A percentile compares a stretch with the other conserved stretches of the same genome.
These are phyloP conservation scores for Hirundo rustica DNA, from an alignment of 2,797 vertebrate genomes.

Conservation along the genomic window DNA sequence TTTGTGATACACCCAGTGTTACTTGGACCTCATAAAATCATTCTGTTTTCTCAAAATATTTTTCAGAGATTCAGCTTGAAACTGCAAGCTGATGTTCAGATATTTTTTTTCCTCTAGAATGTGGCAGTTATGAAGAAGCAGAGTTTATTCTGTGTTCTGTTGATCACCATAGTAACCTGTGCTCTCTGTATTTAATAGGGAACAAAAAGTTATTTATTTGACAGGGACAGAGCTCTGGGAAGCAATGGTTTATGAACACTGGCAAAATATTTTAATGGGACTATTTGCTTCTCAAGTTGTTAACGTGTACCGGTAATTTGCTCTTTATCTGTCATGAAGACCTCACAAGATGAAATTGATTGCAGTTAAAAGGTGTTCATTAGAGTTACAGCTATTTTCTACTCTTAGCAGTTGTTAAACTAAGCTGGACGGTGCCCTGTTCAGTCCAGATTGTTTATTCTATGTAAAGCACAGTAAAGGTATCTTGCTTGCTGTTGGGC, in stretches of 20 bases:
- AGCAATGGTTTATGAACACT: background rate
- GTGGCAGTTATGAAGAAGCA: slow-evolving; percentile 55
- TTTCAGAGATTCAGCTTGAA: slow-evolving; percentile 29
- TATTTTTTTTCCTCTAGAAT: slow-evolving; percentile 1
- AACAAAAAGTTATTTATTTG: slow-evolving; percentile 62
- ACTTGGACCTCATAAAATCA: background rate
- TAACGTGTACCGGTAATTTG: background rate
- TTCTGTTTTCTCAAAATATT: slow-evolving; percentile 2
- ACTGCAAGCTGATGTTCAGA: background rate
- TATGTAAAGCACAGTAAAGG: background rate
- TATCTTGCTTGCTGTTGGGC: background rate
- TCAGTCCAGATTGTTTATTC: background rate
- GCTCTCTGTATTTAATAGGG: slow-evolving; percentile 8
- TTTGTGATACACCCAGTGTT: background rate
- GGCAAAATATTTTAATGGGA: slow-evolving; percentile 35
- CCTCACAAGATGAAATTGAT: background rate
- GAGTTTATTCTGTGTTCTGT: slow-evolving; percentile 24
- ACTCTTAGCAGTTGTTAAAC: background rate
- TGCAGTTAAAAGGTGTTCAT: background rate
- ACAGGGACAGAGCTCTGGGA: slow-evolving; percentile 12
- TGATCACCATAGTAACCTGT: slow-evolving; percentile 66
- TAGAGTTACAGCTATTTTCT: background rate
- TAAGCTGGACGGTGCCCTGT: background rate
- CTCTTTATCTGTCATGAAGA: background rate
- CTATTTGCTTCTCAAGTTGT: background rate